Conservation (phyloP, 1,140 invertebrate genomes). For the Aphaenogaster rudis region DNA sequence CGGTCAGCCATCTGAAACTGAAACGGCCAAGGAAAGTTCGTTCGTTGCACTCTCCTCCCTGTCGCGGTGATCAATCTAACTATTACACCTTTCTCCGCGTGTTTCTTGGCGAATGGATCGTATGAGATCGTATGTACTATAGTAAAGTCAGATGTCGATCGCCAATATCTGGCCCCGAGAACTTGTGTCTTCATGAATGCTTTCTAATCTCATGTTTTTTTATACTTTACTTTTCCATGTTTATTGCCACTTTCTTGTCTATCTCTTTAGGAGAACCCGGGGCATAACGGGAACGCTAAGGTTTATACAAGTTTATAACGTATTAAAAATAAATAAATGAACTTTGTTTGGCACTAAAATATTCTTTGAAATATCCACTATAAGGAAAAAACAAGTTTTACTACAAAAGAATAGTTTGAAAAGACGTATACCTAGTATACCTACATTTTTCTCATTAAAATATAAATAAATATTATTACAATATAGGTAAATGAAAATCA, state of each 20-base stretch:
- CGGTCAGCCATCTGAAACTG: conserved; percentile 68
- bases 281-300: no score
- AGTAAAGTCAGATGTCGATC: neutral
- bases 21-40: conserved; percentile 69
- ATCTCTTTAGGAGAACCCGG: neutral
- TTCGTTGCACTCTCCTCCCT: conserved; percentile 62
- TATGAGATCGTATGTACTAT: neutral
- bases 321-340: no score
- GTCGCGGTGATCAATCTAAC: conserved; percentile 31
- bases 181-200: neutral
- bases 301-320: no score
- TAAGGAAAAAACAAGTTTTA: no score
- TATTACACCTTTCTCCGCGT: conserved; percentile 47
- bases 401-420: no score
- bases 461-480: no score
- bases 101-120: neutral
- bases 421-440: no score
- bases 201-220: neutral
- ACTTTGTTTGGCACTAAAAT: no score
- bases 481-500: no score
- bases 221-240: neutral
- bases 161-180: neutral
- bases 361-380: no score
- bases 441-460: no score
- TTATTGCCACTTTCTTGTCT: neutral